Conservation (phyloP, 2,113 vertebrate genomes). For the Calidris pygmaea region DNA sequence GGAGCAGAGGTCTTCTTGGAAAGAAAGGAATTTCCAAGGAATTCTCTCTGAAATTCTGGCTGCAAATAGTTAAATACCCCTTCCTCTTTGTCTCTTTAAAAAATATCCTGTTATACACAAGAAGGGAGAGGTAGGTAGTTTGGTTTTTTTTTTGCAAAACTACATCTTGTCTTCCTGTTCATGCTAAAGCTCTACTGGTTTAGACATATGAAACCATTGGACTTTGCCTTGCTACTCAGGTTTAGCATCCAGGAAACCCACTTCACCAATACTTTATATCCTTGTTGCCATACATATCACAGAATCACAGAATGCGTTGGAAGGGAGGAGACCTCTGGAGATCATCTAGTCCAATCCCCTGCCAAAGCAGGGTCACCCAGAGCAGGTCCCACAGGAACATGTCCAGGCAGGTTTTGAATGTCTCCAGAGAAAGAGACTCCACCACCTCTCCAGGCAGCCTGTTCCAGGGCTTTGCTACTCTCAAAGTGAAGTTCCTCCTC, state of each 20-base stretch:
- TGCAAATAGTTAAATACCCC: background rate
- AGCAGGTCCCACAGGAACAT: no score
- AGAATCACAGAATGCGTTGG: no score
- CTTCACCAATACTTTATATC: background rate
- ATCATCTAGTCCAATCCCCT: no score
- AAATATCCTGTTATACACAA: background rate
- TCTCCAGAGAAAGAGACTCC: no score
- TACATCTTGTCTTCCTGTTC: background rate
- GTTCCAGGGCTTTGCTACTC: no score
- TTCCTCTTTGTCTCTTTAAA: background rate
- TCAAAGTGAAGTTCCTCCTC: no score
- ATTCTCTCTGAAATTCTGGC: background rate
- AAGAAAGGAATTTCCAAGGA: background rate
- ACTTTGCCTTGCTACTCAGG: background rate
- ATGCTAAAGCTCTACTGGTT: background rate
- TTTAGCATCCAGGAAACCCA: background rate
- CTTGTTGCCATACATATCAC: background rate
- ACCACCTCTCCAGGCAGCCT: no score
- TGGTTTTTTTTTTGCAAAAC: background rate
- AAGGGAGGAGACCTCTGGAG: no score
- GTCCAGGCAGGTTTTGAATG: no score
- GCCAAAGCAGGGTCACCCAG: no score
- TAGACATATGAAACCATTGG: background rate
- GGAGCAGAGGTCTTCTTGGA: background rate
- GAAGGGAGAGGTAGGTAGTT: background rate